A percentile compares a stretch with the other conserved stretches of the same genome.
Conservation (phyloP, 1,140 invertebrate genomes). For the Eriosoma lanigerum region DNA sequence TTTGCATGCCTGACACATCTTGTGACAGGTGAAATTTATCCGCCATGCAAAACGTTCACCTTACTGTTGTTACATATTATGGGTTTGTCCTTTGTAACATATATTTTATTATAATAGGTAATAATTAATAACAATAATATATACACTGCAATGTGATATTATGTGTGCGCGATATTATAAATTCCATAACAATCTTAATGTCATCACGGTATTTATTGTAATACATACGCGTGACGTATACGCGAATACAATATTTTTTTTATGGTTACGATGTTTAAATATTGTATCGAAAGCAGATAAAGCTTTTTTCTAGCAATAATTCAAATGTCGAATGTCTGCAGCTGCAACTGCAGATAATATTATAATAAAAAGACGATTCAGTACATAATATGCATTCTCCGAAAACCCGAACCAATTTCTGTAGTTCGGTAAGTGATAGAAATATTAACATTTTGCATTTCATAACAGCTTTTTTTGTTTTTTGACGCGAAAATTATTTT, state of each 20-base stretch:
- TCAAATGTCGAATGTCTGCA: neutral
- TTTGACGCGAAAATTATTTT: too few species aligned
- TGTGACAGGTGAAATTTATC: conserved; percentile 45
- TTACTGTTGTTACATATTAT: conserved; percentile 24
- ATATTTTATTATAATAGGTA: too few species aligned
- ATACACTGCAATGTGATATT: neutral
- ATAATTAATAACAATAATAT: too few species aligned
- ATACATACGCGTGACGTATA: too few species aligned
- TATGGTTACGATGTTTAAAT: too few species aligned
- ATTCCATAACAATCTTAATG: too few species aligned
- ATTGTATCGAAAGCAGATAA: neutral
- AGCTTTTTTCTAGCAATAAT: neutral
- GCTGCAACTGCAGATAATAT: neutral
- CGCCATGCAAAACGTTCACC: conserved; percentile 42
- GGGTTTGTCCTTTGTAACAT: conserved; percentile 30
- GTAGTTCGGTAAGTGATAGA: neutral
- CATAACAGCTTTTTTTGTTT: too few species aligned
- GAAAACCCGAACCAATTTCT: neutral
- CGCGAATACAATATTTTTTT: too few species aligned
- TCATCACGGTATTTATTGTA: too few species aligned
- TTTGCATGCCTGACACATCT: conserved; percentile 46
- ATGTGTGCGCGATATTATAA: neutral
- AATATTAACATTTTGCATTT: too few species aligned
- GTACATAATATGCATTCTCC: neutral
- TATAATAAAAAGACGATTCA: too few species aligned